Conservation (phyloP, 2,113 vertebrate genomes). For the Geothlypis trichas region DNA sequence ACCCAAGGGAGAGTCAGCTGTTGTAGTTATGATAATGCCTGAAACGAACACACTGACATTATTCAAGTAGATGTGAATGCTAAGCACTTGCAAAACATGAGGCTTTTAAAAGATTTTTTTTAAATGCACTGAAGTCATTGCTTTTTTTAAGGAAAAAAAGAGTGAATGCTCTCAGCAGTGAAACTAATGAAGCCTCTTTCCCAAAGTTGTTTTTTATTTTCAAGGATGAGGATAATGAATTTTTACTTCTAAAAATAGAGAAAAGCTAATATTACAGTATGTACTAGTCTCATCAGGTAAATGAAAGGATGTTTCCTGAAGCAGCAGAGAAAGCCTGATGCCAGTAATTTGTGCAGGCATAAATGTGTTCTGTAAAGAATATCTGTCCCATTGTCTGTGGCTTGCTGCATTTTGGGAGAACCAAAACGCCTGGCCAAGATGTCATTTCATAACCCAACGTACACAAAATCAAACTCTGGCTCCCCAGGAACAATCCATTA, state of each 20-base stretch:
- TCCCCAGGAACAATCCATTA: background rate
- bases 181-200: background rate
- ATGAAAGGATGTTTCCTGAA: background rate
- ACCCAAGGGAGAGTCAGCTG: background rate
- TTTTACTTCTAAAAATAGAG: background rate
- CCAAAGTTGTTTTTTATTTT: background rate
- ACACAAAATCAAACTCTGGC: background rate
- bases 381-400: background rate
- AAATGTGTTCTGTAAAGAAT: background rate
- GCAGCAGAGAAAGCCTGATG: background rate
- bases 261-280: background rate
- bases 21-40: background rate
- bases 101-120: background rate
- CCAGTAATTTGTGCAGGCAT: background rate
- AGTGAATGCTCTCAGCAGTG: background rate
- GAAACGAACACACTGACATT: background rate
- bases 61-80: background rate
- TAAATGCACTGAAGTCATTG: background rate
- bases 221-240: background rate
- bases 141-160: background rate
- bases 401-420: background rate
- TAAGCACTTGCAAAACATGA: background rate
- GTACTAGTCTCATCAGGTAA: background rate
- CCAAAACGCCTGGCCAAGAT: background rate
- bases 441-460: background rate